Evolutionary conservation across 1,140 invertebrate species (phyloP).

Genomic region (Papilio aristodemus): DNA sequence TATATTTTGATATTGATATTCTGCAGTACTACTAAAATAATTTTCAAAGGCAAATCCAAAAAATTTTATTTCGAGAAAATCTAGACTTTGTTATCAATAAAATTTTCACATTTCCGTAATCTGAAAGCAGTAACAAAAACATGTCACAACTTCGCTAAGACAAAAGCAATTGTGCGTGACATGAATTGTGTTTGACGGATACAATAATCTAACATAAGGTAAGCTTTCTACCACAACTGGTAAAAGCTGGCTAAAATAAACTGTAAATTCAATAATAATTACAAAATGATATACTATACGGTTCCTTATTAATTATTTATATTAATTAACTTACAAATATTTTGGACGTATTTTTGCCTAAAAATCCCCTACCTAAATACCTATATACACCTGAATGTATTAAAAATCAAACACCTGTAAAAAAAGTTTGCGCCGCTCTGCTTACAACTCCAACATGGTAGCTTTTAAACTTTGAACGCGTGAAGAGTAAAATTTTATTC

Average conservation of each 20-base stretch:
- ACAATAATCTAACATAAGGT: conserved; percentile 5
- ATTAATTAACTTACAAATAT: no score
- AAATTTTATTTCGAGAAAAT: no score
- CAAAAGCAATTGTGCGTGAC: conserved; percentile 17
- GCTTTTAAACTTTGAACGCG: conserved; percentile 28
- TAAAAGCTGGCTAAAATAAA: background rate
- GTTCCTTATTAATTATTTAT: no score
- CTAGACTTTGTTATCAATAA: background rate
- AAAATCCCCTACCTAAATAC: no score
- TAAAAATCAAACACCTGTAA: conserved; percentile 16
- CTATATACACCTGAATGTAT: no score
- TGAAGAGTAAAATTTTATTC: conserved; percentile 30
- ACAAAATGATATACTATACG: no score
- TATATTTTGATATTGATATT: no score
- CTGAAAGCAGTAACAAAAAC: conserved; percentile 4
- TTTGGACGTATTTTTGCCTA: no score
- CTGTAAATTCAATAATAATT: no score
- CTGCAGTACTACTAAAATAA: no score
- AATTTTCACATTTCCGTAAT: background rate
- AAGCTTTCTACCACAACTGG: background rate
- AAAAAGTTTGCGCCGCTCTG: background rate
- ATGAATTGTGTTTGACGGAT: background rate
- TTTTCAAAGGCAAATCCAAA: no score
- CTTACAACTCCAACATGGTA: conserved; percentile 12
- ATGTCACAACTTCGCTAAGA: conserved; percentile 19